Percentiles rank a stretch among this genome's conserved stretches.
Conservation (phyloP, 2,797 vertebrate genomes). For the Ceryle rudis region DNA sequence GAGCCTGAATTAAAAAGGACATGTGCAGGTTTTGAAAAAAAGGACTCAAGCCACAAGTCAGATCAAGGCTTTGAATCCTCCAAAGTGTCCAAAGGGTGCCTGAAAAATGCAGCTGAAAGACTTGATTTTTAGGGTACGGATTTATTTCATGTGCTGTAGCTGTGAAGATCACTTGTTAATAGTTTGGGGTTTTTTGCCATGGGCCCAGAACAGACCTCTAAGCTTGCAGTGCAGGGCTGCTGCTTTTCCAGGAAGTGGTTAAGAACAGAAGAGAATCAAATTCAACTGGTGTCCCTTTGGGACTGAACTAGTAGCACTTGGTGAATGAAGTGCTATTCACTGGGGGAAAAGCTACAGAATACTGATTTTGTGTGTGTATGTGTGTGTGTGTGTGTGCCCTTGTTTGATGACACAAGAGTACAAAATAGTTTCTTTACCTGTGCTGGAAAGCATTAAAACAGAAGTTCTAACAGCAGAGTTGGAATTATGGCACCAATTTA, state of each 20-base stretch:
- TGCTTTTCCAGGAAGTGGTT: not conserved
- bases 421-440: not conserved
- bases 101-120: not conserved
- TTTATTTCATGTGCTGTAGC: not conserved
- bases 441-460: not conserved
- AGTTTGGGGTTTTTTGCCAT: fast-evolving
- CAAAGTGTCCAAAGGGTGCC: not conserved
- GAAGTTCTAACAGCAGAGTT: not conserved
- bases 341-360: not conserved
- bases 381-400: not conserved
- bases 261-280: not conserved
- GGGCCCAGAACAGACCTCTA: not conserved
- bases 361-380: fast-evolving
- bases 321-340: not conserved
- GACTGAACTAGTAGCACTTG: not conserved
- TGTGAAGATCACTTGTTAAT: not conserved
- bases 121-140: not conserved
- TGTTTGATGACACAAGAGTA: not conserved
- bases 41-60: not conserved
- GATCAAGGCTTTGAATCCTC: not conserved
- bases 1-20: not conserved
- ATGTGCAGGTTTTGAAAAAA: not conserved
- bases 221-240: not conserved
- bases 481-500: not conserved
- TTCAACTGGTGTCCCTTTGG: not conserved